Evolutionary conservation across 64 coral and sea anemone species (phyloP).

Genomic region (Astreopora myriophthalma): DNA sequence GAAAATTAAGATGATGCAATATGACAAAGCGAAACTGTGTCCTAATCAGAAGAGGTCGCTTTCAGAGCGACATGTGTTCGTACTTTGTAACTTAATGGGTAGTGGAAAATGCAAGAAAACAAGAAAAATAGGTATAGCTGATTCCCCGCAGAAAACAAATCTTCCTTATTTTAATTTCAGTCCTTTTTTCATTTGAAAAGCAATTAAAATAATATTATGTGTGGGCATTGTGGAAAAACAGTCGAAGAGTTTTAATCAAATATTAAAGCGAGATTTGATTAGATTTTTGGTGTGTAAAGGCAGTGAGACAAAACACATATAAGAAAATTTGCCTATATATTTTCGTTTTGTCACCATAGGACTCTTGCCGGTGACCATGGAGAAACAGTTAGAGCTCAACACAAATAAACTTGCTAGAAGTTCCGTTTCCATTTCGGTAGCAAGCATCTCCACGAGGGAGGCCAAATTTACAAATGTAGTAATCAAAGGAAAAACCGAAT

Average conservation of each 20-base stretch:
- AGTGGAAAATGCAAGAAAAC: too few relatives aligned
- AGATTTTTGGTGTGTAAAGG: background rate
- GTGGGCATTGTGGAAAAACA: background rate
- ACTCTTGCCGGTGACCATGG: background rate
- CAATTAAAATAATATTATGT: background rate
- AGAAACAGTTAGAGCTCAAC: background rate
- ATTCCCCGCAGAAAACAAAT: background rate
- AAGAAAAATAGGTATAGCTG: too few relatives aligned
- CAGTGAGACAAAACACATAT: background rate
- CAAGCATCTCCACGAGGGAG: background rate
- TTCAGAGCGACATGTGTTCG: too few relatives aligned
- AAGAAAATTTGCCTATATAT: background rate
- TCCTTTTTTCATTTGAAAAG: background rate
- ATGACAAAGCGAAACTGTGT: too few relatives aligned
- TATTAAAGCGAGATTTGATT: background rate
- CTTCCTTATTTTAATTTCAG: background rate
- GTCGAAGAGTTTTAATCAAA: conserved; percentile 5
- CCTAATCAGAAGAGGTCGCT: too few relatives aligned
- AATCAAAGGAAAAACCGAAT: conserved; percentile 10
- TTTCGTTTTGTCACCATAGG: background rate
- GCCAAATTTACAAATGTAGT: background rate
- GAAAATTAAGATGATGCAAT: too few relatives aligned
- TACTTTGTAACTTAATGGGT: too few relatives aligned
- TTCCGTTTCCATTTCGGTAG: background rate
- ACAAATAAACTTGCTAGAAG: background rate